Percentiles rank a stretch among this genome's conserved stretches.
These are phyloP conservation scores for Oreortyx pictus DNA, from an alignment of 2,797 vertebrate genomes.

Conservation along the genomic window DNA sequence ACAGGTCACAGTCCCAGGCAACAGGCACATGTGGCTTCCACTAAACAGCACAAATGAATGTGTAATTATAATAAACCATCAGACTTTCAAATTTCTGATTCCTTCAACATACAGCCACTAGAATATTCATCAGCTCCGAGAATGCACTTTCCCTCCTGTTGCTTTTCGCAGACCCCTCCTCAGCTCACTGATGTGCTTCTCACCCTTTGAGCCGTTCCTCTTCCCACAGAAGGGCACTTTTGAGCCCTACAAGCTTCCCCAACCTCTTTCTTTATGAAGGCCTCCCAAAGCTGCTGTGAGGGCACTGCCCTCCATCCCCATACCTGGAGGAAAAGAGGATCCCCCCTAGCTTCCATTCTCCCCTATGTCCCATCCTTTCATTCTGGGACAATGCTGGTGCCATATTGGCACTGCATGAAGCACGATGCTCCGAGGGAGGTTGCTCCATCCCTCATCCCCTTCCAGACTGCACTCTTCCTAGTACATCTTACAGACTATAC, in stretches of 20 bases:
- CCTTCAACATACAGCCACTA: conserved; percentile 80
- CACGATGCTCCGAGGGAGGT: neutral
- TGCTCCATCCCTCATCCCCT: neutral
- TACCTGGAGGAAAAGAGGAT: neutral
- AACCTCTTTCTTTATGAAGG: neutral
- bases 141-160: conserved; percentile 63
- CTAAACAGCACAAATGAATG: conserved; percentile 87
- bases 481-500: neutral
- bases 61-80: conserved; percentile 90
- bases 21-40: conserved; percentile 78
- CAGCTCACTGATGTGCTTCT: neutral
- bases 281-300: neutral
- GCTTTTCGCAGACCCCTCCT: conserved; percentile 32
- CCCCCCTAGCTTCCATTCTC: neutral
- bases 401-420: neutral
- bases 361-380: neutral
- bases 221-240: neutral
- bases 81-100: conserved; percentile 86
- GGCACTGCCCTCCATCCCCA: neutral
- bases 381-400: neutral
- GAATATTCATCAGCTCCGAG: conserved; percentile 89
- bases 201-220: neutral
- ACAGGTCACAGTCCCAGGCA: conserved; percentile 85
- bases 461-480: neutral
- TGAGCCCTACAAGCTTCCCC: accelerated